Conservation (phyloP, 2,113 vertebrate genomes). For the Eulemur rufifrons region DNA sequence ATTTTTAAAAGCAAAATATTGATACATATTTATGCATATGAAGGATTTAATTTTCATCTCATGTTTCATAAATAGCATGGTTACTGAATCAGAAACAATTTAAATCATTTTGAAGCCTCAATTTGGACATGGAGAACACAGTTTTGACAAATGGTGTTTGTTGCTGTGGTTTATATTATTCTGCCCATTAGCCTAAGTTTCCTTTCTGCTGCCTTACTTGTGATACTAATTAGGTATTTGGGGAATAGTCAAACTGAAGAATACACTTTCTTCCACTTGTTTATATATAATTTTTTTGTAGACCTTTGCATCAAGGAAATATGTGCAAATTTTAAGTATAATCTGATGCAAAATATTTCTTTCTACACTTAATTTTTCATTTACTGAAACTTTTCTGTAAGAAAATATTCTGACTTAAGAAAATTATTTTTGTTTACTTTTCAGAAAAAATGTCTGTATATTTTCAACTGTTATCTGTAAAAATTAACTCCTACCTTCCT, state of each 20-base stretch:
- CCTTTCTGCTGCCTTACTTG: not conserved
- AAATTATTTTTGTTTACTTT: not conserved
- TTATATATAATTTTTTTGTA: not conserved
- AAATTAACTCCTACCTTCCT: not conserved
- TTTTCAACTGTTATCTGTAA: not conserved
- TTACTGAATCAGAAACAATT: not conserved
- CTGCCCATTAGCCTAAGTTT: not conserved
- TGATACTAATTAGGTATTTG: not conserved
- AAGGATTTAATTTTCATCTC: not conserved
- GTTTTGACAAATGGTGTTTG: not conserved
- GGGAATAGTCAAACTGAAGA: not conserved
- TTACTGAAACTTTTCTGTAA: conserved; percentile 18
- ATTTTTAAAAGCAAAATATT: not conserved
- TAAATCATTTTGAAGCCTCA: not conserved
- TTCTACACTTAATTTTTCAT: not conserved
- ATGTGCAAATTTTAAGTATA: conserved; percentile 21
- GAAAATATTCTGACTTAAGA: not conserved
- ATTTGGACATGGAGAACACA: not conserved
- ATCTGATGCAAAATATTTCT: not conserved
- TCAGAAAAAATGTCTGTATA: not conserved
- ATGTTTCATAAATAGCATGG: not conserved
- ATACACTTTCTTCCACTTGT: not conserved
- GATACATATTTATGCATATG: not conserved
- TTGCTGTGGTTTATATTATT: not conserved
- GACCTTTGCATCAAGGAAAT: too few species aligned